Base-by-base conservation (phyloP, 1,140 invertebrate species). In the Meteorus sp. region DNA sequence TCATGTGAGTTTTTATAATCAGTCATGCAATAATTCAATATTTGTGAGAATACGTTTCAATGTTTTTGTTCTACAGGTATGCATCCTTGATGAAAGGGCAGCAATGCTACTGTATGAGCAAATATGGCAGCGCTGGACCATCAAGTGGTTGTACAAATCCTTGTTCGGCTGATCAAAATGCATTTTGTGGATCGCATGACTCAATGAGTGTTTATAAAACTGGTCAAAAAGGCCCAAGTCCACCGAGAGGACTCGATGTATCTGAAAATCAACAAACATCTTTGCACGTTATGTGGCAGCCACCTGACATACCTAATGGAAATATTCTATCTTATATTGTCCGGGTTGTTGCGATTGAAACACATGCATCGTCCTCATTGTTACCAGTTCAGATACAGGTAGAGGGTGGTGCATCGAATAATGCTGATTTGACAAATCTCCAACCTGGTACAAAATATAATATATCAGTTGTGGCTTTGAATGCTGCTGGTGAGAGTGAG, bases 391-490 rank as follows among this genome's bases (percentile, higher is more conserved):
- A 79, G 55, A 70, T 72, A 56, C 76, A 77, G 68, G 67, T 78
- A 3, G 73, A 79, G 61, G 75, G 78, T 11, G 82, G 79, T 51
- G 62, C 47, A 22, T 73, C 81, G 0, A 74, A 75, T 19, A 71
- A 50, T 51, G 76, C 76, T 17, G 63, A 69, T 39, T 64, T 91
- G 0, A 79, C 81, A 47, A 85, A 85, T 60, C 72, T 93, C 2
- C 84, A 88, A 51, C 88, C 89, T 1, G 89, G 88, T 5, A 89
- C 88, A 1, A 75, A 82, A 11, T 93, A 92, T 66, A 86, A 85
- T 53, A 81, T 92, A 7, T 85, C 85, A 27, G 82, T 92, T 1
- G 77, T 78, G 22, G 89, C 89, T 1, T 75, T 80, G 2, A 90
- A 88, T 61, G 74, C 65, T 39, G 78, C 85, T 58, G 85, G 84